phyloP scores from a whole-genome alignment of 2,797 vertebrate species.

The Aeoliscus strigatus region DNA sequence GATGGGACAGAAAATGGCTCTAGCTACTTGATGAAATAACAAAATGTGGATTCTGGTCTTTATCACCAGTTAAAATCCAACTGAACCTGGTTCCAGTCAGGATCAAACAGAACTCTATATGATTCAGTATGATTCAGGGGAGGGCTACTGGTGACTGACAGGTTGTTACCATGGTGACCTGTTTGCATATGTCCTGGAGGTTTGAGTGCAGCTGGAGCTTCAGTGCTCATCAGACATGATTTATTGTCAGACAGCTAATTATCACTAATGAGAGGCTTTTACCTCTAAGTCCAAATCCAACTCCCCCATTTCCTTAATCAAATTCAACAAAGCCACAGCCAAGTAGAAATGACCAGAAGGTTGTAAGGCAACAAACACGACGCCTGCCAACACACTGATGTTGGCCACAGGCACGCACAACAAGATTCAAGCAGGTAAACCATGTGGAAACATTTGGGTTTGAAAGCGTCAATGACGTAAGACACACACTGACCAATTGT shows the following conservation, averaged over 20 bases:
- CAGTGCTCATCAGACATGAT: slow-evolving; percentile 60
- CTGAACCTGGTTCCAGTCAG: too few species aligned
- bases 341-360: slow-evolving; percentile 5
- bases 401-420: slow-evolving; percentile 1
- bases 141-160: too few species aligned
- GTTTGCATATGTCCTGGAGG: too few species aligned
- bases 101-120: too few species aligned
- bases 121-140: too few species aligned
- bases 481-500: slow-evolving; percentile 45
- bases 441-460: slow-evolving; percentile 37
- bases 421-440: slow-evolving; percentile 24
- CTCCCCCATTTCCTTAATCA: slow-evolving; percentile 27
- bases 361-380: neutral
- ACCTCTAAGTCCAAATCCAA: slow-evolving; percentile 35
- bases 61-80: too few species aligned
- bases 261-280: slow-evolving; percentile 61
- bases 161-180: too few species aligned
- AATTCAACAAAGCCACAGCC: slow-evolving; percentile 17
- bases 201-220: slow-evolving; percentile 45
- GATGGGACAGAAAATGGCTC: too few species aligned
- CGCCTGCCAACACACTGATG: neutral
- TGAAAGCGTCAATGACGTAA: slow-evolving; percentile 14
- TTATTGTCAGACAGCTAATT: slow-evolving; percentile 68
- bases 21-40: too few species aligned
- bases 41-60: too few species aligned